Evolutionary conservation across 64 coral and sea anemone genomes (phyloP).

Genomic region (Stichodactyla mertensii): DNA sequence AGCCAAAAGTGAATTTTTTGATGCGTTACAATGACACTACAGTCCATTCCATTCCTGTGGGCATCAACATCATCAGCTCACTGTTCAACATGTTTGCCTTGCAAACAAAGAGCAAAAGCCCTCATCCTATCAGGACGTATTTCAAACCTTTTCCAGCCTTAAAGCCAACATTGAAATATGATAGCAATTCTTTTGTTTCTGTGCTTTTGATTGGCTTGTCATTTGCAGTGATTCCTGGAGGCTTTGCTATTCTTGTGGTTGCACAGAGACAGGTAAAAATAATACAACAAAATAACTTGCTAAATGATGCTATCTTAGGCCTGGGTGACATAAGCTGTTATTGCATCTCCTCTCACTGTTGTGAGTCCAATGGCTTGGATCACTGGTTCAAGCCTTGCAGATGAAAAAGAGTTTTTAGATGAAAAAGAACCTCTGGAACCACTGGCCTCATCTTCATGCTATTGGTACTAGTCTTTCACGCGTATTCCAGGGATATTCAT

Average conservation of each 20-base stretch:
- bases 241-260: slow-evolving; percentile 73
- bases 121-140: slow-evolving; percentile 59
- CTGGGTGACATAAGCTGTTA: no score
- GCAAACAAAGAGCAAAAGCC: slow-evolving; percentile 11
- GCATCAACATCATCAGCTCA: slow-evolving; percentile 67
- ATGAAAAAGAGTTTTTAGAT: no score
- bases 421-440: no score
- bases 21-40: slow-evolving; percentile 68
- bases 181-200: slow-evolving; percentile 41
- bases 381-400: no score
- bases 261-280: slow-evolving; percentile 70
- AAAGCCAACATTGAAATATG: slow-evolving; percentile 47
- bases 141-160: slow-evolving; percentile 58
- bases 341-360: no score
- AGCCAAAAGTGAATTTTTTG: slow-evolving; percentile 31
- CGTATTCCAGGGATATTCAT: no score
- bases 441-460: no score
- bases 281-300: no score
- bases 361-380: no score
- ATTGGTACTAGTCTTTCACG: no score
- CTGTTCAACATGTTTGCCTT: slow-evolving; percentile 75
- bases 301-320: no score
- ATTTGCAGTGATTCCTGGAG: slow-evolving; percentile 63
- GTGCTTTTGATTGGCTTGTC: slow-evolving; percentile 66
- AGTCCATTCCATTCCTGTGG: slow-evolving; percentile 67